These are phyloP conservation scores for Lophius piscatorius DNA, from an alignment of 2,113 vertebrate species.

Conservation along the genomic window DNA sequence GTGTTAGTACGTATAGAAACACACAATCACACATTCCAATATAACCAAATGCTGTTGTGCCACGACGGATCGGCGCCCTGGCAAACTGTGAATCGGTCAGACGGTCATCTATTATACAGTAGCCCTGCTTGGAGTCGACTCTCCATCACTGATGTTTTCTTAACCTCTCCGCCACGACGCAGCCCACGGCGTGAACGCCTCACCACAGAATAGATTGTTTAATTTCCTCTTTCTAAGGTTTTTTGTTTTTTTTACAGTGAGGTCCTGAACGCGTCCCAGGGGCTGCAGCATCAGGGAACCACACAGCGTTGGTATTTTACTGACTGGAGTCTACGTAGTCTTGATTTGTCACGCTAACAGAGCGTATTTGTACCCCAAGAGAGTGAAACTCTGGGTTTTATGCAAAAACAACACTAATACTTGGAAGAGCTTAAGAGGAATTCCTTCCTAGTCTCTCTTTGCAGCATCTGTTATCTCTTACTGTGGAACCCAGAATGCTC, in stretches of 20 bases:
- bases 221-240: constrained; percentile 58
- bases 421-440: constrained; percentile 25
- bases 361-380: constrained; percentile 10
- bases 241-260: constrained; percentile 8
- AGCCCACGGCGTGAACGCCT: not conserved
- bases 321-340: constrained; percentile 15
- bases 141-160: constrained; percentile 27
- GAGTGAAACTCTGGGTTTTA: constrained; percentile 24
- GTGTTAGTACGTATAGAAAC: not conserved
- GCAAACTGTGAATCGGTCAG: not conserved
- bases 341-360: constrained; percentile 1
- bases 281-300: constrained; percentile 17
- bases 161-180: constrained; percentile 1
- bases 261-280: constrained; percentile 11
- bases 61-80: not conserved
- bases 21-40: constrained; percentile 11
- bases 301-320: constrained; percentile 22
- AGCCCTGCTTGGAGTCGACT: constrained; percentile 4
- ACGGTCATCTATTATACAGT: not conserved
- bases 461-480: no score
- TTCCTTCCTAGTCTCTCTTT: constrained; percentile 16
- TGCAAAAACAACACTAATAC: constrained; percentile 23
- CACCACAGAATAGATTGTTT: constrained; percentile 22
- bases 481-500: no score
- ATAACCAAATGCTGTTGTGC: not conserved